Evolutionary conservation across 2,113 vertebrate genomes (phyloP).

Genomic region (Lonchura striata): DNA sequence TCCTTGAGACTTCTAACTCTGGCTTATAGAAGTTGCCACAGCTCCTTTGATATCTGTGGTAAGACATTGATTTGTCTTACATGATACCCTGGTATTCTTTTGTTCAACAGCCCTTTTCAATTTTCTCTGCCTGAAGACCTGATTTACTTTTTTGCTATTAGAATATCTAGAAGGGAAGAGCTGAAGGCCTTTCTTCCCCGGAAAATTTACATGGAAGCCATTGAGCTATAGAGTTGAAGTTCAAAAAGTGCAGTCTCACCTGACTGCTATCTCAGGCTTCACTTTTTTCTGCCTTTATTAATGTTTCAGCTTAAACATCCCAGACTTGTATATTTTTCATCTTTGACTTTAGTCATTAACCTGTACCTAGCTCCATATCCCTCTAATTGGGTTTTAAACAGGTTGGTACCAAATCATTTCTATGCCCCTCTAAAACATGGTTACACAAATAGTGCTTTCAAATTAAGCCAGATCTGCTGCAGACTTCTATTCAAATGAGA

Average conservation of each 20-base stretch:
- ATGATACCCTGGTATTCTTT: not conserved
- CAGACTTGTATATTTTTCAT: not conserved
- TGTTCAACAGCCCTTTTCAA: not conserved
- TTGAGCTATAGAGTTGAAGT: not conserved
- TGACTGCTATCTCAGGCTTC: not conserved
- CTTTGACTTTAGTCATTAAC: not conserved
- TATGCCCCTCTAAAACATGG: not conserved
- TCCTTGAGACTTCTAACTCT: not conserved
- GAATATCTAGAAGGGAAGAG: not conserved
- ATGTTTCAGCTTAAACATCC: not conserved
- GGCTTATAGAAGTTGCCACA: not conserved
- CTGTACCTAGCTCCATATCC: not conserved
- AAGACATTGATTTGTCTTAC: not conserved
- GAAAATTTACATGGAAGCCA: not conserved
- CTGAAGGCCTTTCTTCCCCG: not conserved
- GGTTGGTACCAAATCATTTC: not conserved
- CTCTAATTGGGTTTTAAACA: not conserved
- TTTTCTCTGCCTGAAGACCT: not conserved
- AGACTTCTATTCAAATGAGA: not conserved
- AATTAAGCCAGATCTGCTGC: not conserved
- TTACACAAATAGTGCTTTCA: not conserved
- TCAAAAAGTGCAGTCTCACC: not conserved
- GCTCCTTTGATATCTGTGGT: not conserved
- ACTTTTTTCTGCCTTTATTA: not conserved
- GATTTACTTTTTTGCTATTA: not conserved